A percentile compares a stretch with the other conserved stretches of the same genome.
Evolutionary conservation across 2,113 vertebrate species (phyloP).

Genomic region (Myrmecophaga tridactyla): DNA sequence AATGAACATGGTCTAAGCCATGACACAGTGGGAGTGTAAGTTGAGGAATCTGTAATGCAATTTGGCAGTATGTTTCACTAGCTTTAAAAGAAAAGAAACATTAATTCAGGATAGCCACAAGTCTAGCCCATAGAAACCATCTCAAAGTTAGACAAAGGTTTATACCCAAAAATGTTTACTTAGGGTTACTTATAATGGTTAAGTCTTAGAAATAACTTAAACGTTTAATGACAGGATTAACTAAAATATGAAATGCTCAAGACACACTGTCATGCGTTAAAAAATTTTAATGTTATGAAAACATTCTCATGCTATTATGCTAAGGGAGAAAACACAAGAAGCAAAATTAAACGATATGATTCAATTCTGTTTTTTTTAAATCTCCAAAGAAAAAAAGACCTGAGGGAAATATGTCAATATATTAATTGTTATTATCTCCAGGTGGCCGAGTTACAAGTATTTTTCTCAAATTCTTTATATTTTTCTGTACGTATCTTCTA

Average conservation of each 20-base stretch:
- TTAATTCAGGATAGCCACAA: neutral
- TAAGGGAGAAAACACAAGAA: conserved; percentile 30
- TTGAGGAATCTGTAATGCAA: conserved; percentile 4
- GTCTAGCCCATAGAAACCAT: neutral
- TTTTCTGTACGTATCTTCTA: conserved; percentile 30
- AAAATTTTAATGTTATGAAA: conserved; percentile 14
- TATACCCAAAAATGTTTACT: neutral
- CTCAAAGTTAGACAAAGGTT: neutral
- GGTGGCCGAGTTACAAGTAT: neutral
- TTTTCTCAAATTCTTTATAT: neutral
- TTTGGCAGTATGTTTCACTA: neutral
- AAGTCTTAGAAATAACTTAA: conserved; percentile 40
- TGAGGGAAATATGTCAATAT: conserved; percentile 18
- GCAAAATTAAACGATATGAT: conserved; percentile 21
- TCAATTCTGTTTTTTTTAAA: conserved; percentile 19
- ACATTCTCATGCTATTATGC: neutral
- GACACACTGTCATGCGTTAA: neutral
- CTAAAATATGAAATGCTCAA: neutral
- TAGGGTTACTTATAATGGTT: neutral
- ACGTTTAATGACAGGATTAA: neutral
- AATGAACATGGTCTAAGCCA: neutral
- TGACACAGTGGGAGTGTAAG: neutral
- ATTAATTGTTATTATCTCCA: conserved; percentile 27
- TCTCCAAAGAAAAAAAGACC: neutral
- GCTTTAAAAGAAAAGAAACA: neutral